These are phyloP conservation scores for Simalia tracyae DNA, from an alignment of 2,797 vertebrate genomes.

Conservation along the genomic window DNA sequence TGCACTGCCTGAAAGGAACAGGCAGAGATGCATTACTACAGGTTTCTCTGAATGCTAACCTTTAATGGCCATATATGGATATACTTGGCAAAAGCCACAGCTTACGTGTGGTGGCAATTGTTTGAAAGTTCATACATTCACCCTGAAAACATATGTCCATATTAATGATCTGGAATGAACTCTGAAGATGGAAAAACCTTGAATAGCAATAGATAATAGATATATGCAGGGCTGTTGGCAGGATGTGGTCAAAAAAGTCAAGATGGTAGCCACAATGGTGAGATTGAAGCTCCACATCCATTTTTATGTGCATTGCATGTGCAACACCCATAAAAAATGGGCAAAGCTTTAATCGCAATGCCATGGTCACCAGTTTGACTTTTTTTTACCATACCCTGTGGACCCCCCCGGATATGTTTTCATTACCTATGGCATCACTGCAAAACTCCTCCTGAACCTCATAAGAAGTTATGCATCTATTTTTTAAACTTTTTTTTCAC, in stretches of 20 bases:
- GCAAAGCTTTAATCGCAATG: background rate
- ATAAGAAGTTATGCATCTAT: background rate
- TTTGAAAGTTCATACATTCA: background rate
- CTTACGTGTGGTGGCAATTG: background rate
- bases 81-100: background rate
- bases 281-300: background rate
- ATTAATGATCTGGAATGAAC: background rate
- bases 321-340: background rate
- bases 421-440: no score
- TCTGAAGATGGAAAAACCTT: background rate
- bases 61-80: background rate
- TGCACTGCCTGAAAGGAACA: slow-evolving; percentile 71
- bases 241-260: background rate
- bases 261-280: background rate
- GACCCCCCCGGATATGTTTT: background rate
- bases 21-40: background rate
- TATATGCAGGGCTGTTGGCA: background rate
- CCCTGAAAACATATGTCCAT: background rate
- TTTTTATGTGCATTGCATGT: background rate
- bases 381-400: background rate
- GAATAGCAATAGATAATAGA: background rate
- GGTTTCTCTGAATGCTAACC: background rate
- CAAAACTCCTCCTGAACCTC: background rate
- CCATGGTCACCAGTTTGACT: background rate
- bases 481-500: background rate